Base-by-base conservation (phyloP, 1,140 invertebrate species). In the Musca vetustissima region DNA sequence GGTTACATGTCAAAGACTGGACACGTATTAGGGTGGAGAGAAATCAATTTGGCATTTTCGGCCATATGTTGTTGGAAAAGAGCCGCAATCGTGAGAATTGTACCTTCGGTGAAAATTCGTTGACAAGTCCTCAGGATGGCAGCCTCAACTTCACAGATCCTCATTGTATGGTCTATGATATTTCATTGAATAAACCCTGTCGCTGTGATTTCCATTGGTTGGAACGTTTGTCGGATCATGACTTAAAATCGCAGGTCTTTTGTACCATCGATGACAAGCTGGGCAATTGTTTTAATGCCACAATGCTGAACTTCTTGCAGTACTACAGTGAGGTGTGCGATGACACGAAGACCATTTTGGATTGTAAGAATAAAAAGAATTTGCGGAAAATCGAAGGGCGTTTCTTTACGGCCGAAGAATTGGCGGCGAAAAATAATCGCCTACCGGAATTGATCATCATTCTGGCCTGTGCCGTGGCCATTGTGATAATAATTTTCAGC, bases 321-420 rank as follows among this genome's bases (percentile, higher is more conserved):
- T 82, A 73, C 17, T 67, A 53, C 19, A 69, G 77, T 43, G 80
- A 78, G 53, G 78, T 77, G 0, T 82, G 80, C n/a, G 74, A 73
- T 43, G 55, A 22, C 1, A 69, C 65, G 15, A 71, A 55, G 14
- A 72, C 19, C 2, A 74, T 71, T 0, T 25, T 78, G 7, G 70
- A 72, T 21, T 82, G 80, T 21, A 22, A 19, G 7, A 69, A 69
- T 4, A 72, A 76, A 24, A 61, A 50, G 9, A 72, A 68, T 0
- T 25, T 73, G 49, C 66, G 70, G 17, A 67, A 66, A 19, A 52
- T 72, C 24, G 32, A 75, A 1, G 74, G 67, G 0, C 19, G 69
- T 8, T 79, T 71, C 64, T 69, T 70, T 4, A 72, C 76, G 7
- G 64, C 69, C 47, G 55, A 77, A 43, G 71, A 74, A n/a, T 49